Percentiles rank a stretch among this genome's conserved stretches.
These are phyloP conservation scores for Oreochromis grahami DNA, from an alignment of 2,797 vertebrate species.

Conservation along the genomic window DNA sequence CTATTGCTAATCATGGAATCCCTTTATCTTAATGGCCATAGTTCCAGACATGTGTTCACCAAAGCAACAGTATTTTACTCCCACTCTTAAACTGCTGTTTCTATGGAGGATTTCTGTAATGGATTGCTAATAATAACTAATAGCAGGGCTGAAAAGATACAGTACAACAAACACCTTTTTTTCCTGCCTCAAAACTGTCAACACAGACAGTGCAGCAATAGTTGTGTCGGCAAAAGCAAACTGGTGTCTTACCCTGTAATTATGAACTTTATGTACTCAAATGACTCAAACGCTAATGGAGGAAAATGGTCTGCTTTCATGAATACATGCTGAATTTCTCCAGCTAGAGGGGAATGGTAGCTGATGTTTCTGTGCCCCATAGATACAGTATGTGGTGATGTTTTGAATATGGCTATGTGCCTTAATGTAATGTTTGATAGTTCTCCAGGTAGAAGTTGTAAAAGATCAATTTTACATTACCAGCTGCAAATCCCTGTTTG, in stretches of 20 bases:
- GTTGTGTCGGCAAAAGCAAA: slow-evolving; percentile 23
- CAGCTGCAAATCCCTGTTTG: slow-evolving; percentile 17
- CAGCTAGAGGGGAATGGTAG: slow-evolving; percentile 33
- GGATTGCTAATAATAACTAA: slow-evolving; percentile 39
- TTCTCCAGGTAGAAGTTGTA: slow-evolving; percentile 40
- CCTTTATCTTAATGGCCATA: slow-evolving; percentile 68
- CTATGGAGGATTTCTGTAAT: slow-evolving; percentile 13
- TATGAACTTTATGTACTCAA: slow-evolving; percentile 2
- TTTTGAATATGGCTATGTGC: slow-evolving; percentile 78
- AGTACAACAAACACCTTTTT: slow-evolving; percentile 3
- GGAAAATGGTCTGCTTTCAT: slow-evolving; percentile 36
- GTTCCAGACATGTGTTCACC: slow-evolving; percentile 57
- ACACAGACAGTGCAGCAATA: background rate
- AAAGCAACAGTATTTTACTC: slow-evolving; percentile 40
- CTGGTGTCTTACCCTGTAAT: background rate
- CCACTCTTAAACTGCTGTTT: slow-evolving; percentile 27
- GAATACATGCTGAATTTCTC: slow-evolving; percentile 42
- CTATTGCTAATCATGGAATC: slow-evolving; percentile 59
- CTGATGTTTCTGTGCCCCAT: slow-evolving; percentile 40
- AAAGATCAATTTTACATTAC: slow-evolving; percentile 34
- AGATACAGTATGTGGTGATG: slow-evolving; percentile 58
- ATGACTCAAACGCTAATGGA: background rate
- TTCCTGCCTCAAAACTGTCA: slow-evolving; percentile 26
- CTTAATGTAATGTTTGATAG: slow-evolving; percentile 76
- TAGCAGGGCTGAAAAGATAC: slow-evolving; percentile 10